Base-by-base conservation (phyloP, 2,113 vertebrate genomes). In the Thomomys bottae region DNA sequence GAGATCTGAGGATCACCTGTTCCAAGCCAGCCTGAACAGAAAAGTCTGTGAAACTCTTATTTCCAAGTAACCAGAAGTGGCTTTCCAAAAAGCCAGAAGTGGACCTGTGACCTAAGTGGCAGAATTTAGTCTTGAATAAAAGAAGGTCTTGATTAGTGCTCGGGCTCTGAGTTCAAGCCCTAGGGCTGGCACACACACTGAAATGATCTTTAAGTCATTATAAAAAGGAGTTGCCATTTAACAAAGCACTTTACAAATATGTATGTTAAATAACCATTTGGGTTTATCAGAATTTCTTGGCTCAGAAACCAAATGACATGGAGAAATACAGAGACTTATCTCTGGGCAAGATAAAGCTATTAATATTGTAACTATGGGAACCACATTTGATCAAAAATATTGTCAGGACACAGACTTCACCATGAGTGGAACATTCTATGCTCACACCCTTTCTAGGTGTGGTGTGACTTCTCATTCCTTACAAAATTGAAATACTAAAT, bases 401-500 rank as follows among this genome's bases (percentile, higher is more conserved):
- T 90, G 42, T 85, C 20, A 49, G 86, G 88, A 79, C 49, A 40
- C 45, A 84, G 68, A 59, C 24, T 3, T 71, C 66, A 81, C n/a
- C 28, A 26, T 6, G 11, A 87, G 54, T n/a, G 6, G 23, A 45
- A 32, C 61, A 45, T 57, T 93, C 36, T 38, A 21, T 34, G 23
- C 36, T 68, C 84, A 96, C 66, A 92, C 81, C 38, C 75, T 83
- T 90, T 67, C 59, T 91, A 76, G 70, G 36, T 82, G 42, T 89
- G 78, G 75, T 76, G 17, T 79, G 42, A 78, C 32, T 91, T 85
- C 17, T 83, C 54, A 88, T 59, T 59, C 34, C 75, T 89, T 88
- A 70, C 71, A 87, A 94, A 96, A 89, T 49, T 64, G 88, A 78
- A 75, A 57, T 34, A n/a, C 59, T 87, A 84, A 92, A 84, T 88